These are phyloP conservation scores for Lepeophtheirus nordmannii DNA, from an alignment of 2,888 invertebrate species.

Conservation along the genomic window DNA sequence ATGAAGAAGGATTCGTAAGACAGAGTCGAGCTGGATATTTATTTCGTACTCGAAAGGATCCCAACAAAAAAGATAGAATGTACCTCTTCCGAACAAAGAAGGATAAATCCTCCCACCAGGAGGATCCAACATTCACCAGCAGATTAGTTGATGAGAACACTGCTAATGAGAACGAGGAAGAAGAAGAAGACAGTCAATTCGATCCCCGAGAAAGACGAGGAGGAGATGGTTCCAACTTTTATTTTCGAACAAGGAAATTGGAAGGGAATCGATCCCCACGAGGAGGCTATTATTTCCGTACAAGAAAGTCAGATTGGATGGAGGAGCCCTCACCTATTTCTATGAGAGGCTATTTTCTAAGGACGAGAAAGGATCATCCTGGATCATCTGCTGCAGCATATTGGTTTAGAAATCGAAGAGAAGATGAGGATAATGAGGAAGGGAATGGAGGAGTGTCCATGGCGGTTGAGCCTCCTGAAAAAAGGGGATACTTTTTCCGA, in stretches of 20 bases:
- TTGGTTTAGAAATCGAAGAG: not conserved
- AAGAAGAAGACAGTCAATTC: not conserved
- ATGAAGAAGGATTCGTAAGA: not conserved
- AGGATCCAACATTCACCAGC: no score
- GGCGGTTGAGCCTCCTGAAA: not conserved
- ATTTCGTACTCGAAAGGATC: conserved; percentile 13
- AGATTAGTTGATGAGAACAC: no score
- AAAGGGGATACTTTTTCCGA: not conserved
- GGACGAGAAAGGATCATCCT: conserved; percentile 1
- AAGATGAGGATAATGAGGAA: not conserved
- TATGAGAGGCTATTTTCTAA: not conserved
- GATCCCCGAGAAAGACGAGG: not conserved
- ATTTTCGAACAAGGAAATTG: not conserved
- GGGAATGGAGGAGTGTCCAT: no score
- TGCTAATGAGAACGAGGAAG: not conserved
- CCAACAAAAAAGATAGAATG: not conserved
- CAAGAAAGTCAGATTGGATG: conserved; percentile 23
- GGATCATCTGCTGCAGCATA: not conserved
- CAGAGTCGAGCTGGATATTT: conserved; percentile 9
- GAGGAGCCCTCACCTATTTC: not conserved
- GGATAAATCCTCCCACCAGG: conserved; percentile 5
- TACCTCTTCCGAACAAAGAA: conserved; percentile 22
- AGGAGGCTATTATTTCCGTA: conserved; percentile 9
- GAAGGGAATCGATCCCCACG: not conserved
- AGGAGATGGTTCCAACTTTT: not conserved